Base-by-base conservation (phyloP, 1,140 invertebrate species). In the Drosophila kepulauana region DNA sequence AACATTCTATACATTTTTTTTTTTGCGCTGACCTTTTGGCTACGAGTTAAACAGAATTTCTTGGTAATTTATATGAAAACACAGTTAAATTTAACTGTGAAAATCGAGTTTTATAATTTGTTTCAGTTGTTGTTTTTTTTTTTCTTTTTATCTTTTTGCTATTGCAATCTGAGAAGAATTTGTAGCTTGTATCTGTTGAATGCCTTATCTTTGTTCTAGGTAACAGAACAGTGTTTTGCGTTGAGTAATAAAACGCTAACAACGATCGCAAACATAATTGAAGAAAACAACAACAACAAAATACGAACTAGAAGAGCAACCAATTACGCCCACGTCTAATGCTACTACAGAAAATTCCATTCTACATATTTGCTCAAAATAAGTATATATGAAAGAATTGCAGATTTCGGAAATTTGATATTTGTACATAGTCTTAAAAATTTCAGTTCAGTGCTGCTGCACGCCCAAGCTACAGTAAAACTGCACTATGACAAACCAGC, bases 191-290 rank as follows among this genome's bases (percentile, higher is more conserved):
- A 74, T 61, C 58, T 72, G 1, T 6, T 70, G 66, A 87, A 79
- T 86, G 76, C 65, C 49, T 88, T 86, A 86, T 86, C 82, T 88
- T 79, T 86, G 82, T 86, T 78, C 62, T 54, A 56, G 59, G 15
- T 13, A 11, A 66, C 63, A 56, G 13, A 30, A 66, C 63, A 66
- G 51, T 70, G 71, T 75, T 51, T 43, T 43, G 59, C 75, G 68
- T 64, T 16, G 54, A 49, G n/a, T 25, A 49, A 5, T 30, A 43
- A 45, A 57, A 45, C n/a, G 62, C 30, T 59, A 64, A 48, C 46
- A 56, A 59, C 58, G 70, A 66, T 54, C n/a, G 70, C 70, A 67
- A 73, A 73, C 52, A 64, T 33, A 52, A 48, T n/a, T 15, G 20
- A 25, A 25, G 20, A 25, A 25, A 25, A 25, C 13, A 49, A 38